A percentile compares a stretch with the other conserved stretches of the same genome.
phyloP scores from a whole-genome alignment of 2,797 vertebrate species.

The Coilia nasus region DNA sequence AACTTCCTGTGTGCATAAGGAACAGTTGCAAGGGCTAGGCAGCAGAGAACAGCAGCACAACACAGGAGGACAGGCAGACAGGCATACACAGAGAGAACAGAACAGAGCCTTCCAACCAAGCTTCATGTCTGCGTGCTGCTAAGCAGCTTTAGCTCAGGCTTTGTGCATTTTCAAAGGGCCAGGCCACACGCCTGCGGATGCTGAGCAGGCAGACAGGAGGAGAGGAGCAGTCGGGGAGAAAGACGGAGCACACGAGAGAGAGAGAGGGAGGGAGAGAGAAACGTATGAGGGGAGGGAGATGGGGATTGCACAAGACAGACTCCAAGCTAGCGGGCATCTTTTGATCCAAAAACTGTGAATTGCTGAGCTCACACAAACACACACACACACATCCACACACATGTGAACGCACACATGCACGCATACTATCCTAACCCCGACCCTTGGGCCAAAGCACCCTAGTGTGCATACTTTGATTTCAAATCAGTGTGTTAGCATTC shows the following conservation, averaged over 20 bases:
- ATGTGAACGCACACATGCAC: conserved; percentile 35
- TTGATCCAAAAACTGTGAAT: conserved; percentile 40
- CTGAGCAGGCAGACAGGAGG: conserved; percentile 51
- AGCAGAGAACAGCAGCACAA: too few species aligned
- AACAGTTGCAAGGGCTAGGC: too few species aligned
- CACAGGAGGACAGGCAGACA: too few species aligned
- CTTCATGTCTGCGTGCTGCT: conserved; percentile 59
- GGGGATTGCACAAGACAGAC: conserved; percentile 38
- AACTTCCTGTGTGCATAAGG: too few species aligned
- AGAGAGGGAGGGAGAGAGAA: conserved; percentile 43
- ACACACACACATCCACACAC: conserved; percentile 29
- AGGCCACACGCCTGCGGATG: conserved; percentile 56
- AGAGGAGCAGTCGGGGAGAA: conserved; percentile 28
- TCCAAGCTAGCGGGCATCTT: conserved; percentile 56
- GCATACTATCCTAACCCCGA: conserved; percentile 44
- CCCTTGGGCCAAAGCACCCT: conserved; percentile 61
- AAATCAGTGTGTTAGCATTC: conserved; percentile 58
- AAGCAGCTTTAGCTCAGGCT: conserved; percentile 72
- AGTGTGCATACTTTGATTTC: conserved; percentile 69
- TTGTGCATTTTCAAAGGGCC: conserved; percentile 70
- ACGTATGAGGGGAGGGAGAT: conserved; percentile 1
- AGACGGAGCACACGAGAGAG: conserved; percentile 3
- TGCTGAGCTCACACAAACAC: conserved; percentile 39
- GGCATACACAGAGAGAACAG: conserved; percentile 32
- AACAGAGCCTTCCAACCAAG: conserved; percentile 48